Evolutionary conservation across 1,140 invertebrate genomes (phyloP).

Genomic region (Amphibalanus amphitrite): DNA sequence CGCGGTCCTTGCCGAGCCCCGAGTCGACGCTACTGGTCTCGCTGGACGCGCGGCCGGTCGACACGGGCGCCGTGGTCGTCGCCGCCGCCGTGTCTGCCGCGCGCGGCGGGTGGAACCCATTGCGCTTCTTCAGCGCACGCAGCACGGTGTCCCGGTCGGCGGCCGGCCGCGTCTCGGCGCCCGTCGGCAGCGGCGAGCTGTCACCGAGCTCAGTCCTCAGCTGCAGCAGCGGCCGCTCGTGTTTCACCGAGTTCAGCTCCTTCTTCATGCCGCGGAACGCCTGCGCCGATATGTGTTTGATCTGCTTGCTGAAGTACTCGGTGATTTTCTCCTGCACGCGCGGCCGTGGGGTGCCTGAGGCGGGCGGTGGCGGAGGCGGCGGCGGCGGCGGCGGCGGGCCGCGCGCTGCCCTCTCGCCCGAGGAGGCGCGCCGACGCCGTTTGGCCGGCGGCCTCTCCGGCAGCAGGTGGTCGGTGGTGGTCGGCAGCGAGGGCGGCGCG

Average conservation of each 20-base stretch:
- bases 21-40: not conserved
- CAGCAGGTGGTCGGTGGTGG: no score
- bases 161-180: not conserved
- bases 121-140: not conserved
- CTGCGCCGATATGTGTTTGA: constrained; percentile 35
- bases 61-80: not conserved
- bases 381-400: no score
- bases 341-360: no score
- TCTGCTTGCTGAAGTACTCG: constrained; percentile 60
- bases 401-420: not conserved
- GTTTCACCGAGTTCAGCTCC: not conserved
- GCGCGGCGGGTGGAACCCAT: not conserved
- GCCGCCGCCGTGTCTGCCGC: no score
- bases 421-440: not conserved
- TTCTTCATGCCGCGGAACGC: not conserved
- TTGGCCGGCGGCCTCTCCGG: not conserved
- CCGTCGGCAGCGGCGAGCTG: no score
- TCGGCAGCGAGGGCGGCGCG: no score
- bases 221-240: not conserved
- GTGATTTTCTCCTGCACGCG: constrained; percentile 45
- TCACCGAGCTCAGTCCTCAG: not conserved
- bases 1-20: not conserved
- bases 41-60: not conserved
- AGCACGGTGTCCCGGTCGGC: not conserved
- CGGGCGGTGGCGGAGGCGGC: no score